Conservation (phyloP, 2,797 vertebrate species). For the Aeoliscus strigatus region DNA sequence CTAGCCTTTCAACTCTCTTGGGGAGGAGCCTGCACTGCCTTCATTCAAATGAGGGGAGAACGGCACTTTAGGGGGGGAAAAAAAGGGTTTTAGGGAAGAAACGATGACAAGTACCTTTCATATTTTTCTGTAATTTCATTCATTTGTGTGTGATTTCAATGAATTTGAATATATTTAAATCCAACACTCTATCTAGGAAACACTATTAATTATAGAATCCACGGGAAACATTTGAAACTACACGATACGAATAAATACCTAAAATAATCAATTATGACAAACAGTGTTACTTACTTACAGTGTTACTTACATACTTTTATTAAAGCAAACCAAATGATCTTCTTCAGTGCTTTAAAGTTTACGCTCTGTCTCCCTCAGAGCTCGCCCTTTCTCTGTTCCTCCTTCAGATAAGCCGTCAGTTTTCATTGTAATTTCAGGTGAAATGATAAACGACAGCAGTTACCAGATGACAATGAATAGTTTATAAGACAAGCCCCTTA, state of each 20-base stretch:
- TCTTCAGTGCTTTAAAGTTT: conserved; percentile 12
- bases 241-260: too few relatives aligned
- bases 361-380: conserved; percentile 46
- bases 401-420: conserved; percentile 81
- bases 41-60: conserved; percentile 77
- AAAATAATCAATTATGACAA: conserved; percentile 10
- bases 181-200: conserved; percentile 7
- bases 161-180: conserved; percentile 30
- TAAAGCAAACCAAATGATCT: conserved; percentile 38
- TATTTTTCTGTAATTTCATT: conserved; percentile 10
- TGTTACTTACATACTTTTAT: too few relatives aligned
- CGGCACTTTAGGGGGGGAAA: conserved; percentile 42
- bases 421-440: conserved; percentile 87
- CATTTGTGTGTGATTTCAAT: conserved; percentile 3
- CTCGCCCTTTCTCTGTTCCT: conserved; percentile 55
- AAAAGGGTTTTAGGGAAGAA: conserved; percentile 37
- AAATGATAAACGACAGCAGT: conserved; percentile 83
- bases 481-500: conserved; percentile 86
- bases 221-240: too few relatives aligned
- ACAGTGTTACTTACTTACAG: too few relatives aligned
- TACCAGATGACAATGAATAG: conserved; percentile 88
- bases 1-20: conserved; percentile 80
- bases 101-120: conserved; percentile 49
- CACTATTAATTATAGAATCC: too few relatives aligned
- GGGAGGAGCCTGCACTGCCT: conserved; percentile 73